Conservation (phyloP, 2,113 vertebrate species). For the Ptilorrhoa leucosticta region DNA sequence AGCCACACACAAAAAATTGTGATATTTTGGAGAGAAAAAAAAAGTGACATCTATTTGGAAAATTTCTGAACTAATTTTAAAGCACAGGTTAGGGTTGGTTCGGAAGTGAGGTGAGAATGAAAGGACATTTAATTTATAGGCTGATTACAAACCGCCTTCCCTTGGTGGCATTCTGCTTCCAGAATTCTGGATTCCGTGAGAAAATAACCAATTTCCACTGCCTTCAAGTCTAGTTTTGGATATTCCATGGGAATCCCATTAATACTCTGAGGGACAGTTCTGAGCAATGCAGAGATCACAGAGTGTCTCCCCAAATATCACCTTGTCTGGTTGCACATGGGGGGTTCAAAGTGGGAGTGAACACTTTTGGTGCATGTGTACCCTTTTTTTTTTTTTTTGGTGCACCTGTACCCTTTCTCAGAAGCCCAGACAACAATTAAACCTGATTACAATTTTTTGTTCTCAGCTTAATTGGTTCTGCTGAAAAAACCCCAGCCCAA, state of each 20-base stretch:
- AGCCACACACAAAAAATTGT: accelerated
- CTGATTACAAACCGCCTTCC: not conserved
- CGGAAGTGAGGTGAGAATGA: not conserved
- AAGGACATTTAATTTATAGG: not conserved
- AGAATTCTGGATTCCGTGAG: not conserved
- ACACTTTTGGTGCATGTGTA: not conserved
- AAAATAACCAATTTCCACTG: not conserved
- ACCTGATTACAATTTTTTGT: not conserved
- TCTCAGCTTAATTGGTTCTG: not conserved
- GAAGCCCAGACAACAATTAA: not conserved
- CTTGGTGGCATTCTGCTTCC: not conserved
- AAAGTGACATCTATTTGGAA: not conserved
- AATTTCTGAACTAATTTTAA: not conserved
- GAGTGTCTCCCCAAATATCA: not conserved
- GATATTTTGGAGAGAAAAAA: not conserved
- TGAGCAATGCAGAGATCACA: not conserved
- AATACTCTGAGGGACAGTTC: not conserved
- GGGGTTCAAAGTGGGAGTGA: not conserved
- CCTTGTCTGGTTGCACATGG: not conserved
- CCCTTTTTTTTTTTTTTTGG: too few relatives aligned
- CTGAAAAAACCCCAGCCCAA: not conserved
- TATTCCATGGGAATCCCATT: not conserved
- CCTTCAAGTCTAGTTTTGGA: not conserved
- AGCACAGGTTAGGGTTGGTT: not conserved
- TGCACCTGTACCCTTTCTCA: not conserved